Evolutionary conservation across 2,888 invertebrate genomes (phyloP).

Genomic region (Epinotia brunnichana): DNA sequence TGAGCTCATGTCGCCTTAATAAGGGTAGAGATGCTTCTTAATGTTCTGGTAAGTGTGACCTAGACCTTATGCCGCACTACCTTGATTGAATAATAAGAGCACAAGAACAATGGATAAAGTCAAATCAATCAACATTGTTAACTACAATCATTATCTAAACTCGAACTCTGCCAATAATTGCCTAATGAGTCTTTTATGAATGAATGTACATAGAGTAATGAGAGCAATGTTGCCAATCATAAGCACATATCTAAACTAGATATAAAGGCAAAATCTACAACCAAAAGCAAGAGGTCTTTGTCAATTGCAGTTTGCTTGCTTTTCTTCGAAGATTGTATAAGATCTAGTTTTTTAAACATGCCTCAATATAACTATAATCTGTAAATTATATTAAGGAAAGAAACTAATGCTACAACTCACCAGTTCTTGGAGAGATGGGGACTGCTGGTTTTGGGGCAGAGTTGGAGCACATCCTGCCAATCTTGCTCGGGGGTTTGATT

Average conservation of each 20-base stretch:
- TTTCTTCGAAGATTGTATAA: background rate
- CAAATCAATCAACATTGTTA: slow-evolving; percentile 51
- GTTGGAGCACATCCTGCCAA: slow-evolving; percentile 86
- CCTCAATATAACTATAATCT: slow-evolving; percentile 2
- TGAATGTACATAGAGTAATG: slow-evolving; percentile 21
- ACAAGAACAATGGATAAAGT: slow-evolving; percentile 52
- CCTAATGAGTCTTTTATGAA: slow-evolving; percentile 13
- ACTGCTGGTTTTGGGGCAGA: slow-evolving; percentile 87
- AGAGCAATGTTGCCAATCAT: slow-evolving; percentile 17
- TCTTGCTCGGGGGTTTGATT: slow-evolving; percentile 86
- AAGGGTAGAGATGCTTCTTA: background rate
- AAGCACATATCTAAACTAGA: slow-evolving; percentile 36
- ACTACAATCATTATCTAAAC: slow-evolving; percentile 42
- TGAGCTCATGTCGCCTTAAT: too few relatives aligned
- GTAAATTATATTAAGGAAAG: background rate
- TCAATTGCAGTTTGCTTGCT: slow-evolving; percentile 75
- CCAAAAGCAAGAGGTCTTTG: slow-evolving; percentile 47
- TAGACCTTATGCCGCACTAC: slow-evolving; percentile 29
- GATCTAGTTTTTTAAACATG: slow-evolving; percentile 21
- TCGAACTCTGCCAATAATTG: slow-evolving; percentile 41
- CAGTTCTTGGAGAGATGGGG: slow-evolving; percentile 83
- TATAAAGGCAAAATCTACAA: slow-evolving; percentile 33
- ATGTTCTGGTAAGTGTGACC: background rate
- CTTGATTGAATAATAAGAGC: slow-evolving; percentile 50
- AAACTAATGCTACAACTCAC: slow-evolving; percentile 63